Evolutionary conservation across 2,888 invertebrate genomes (phyloP), one percentile per base, ranked within the genome.

Genomic region (Dorcus parallelipipedus): DNA sequence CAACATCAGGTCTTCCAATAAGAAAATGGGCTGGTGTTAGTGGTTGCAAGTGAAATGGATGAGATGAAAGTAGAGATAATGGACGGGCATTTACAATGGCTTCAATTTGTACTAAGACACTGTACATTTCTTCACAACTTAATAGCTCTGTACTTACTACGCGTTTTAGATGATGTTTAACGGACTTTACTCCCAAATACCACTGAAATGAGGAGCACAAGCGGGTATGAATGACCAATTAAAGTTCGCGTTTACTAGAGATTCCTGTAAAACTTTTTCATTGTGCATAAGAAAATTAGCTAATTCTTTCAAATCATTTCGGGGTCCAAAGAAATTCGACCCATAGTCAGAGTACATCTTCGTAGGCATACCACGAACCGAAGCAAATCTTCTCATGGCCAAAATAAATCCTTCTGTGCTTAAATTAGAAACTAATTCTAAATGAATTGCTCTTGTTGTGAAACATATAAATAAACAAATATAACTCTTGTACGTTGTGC

Each of bases 181-280:
- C 1, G 20, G 65, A 64, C 53, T 69, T 69, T 3, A 72, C 47
- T 72, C 71, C 70, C 69, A 71, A 6, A 70, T 43, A 8, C 70
- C 70, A 6, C 70, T 70, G 54, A 67, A 67, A 38, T 54, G 51
- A 26, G 61, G 58, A 3, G 52, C 48, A 4, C 9, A 38, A 1
- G 58, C 40, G 1, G 69, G 69, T 49, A 68, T 69, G 47, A 71
- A 20, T 20, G 20, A 20, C 20, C 20, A 20, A 20, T 20, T 20
- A 20, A 20, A 20, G 20, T 20, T 20, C 20, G 20, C 20, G 20
- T 20, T 20, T 20, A 20, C 20, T 20, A 20, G 20, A 20, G 20
- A 20, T 3, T 20, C 20, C 2, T 20, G 20, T 20, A 20, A 20
- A 20, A 20, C 3, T 7, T n/a, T 40, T 26, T 17, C 40, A 26